Conservation (phyloP, 2,797 vertebrate species). For the Coracias cyanogaster region DNA sequence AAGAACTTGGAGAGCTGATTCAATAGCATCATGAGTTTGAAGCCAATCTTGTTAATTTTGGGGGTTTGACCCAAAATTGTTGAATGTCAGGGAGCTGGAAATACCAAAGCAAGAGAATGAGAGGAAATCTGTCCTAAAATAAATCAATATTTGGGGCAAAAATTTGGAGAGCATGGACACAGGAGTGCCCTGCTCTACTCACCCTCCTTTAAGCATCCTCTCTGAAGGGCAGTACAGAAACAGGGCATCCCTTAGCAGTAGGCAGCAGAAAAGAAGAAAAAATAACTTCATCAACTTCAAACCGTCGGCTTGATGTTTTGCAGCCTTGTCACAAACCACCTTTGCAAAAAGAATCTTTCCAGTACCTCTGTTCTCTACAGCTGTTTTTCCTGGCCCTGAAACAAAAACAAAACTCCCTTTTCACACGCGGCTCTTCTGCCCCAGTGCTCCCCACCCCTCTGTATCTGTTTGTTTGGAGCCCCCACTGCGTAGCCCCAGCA, state of each 20-base stretch:
- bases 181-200: neutral
- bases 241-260: neutral
- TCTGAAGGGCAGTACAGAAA: neutral
- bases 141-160: neutral
- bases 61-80: neutral
- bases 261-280: neutral
- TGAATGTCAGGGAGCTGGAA: neutral
- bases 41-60: neutral
- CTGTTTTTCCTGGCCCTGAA: constrained; percentile 82
- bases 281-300: neutral
- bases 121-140: neutral
- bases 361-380: constrained; percentile 76
- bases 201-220: neutral
- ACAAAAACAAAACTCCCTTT: constrained; percentile 79
- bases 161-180: neutral
- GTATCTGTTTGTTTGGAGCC: constrained; percentile 70
- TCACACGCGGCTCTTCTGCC: constrained; percentile 53
- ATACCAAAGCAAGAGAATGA: neutral
- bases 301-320: accelerated
- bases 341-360: constrained; percentile 49
- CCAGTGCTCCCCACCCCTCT: constrained; percentile 42
- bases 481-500: constrained; percentile 50
- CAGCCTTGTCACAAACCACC: constrained; percentile 43
- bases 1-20: neutral
- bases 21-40: neutral